Evolutionary conservation across 2,113 vertebrate species (phyloP).

Genomic region (Emydocephalus ijimae): DNA sequence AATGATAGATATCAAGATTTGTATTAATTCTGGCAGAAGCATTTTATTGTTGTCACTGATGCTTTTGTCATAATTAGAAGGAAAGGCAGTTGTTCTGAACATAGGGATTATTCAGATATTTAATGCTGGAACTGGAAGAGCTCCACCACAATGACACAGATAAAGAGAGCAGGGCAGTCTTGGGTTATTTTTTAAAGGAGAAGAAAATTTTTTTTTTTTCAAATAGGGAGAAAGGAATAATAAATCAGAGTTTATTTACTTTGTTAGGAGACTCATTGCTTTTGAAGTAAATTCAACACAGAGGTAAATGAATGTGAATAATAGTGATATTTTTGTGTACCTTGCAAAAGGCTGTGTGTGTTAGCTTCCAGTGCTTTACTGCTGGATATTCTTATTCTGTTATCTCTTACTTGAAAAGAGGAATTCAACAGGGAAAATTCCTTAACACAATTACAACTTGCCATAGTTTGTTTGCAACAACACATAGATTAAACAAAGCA

Average conservation of each 20-base stretch:
- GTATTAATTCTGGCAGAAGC: not conserved
- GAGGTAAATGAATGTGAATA: constrained; percentile 72
- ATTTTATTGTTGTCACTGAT: not conserved
- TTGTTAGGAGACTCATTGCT: constrained; percentile 71
- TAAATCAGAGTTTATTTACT: constrained; percentile 77
- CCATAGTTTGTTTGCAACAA: not conserved
- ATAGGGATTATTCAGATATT: not conserved
- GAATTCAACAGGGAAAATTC: not conserved
- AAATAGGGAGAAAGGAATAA: constrained; percentile 35
- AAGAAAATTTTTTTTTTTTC: not conserved
- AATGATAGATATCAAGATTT: not conserved
- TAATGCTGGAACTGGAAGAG: not conserved
- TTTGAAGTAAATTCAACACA: constrained; percentile 70
- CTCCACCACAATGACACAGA: not conserved
- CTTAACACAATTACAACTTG: not conserved
- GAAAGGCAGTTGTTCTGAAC: not conserved
- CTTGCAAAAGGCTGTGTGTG: constrained; percentile 40
- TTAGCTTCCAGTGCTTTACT: not conserved
- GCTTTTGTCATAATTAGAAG: not conserved
- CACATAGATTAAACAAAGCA: not conserved
- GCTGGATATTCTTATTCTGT: not conserved
- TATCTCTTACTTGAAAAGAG: not conserved
- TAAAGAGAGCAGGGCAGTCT: no score
- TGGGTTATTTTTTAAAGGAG: not conserved
- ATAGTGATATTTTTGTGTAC: constrained; percentile 61